Conservation (phyloP, 2,888 invertebrate genomes). For the Tetranychus truncatus region DNA sequence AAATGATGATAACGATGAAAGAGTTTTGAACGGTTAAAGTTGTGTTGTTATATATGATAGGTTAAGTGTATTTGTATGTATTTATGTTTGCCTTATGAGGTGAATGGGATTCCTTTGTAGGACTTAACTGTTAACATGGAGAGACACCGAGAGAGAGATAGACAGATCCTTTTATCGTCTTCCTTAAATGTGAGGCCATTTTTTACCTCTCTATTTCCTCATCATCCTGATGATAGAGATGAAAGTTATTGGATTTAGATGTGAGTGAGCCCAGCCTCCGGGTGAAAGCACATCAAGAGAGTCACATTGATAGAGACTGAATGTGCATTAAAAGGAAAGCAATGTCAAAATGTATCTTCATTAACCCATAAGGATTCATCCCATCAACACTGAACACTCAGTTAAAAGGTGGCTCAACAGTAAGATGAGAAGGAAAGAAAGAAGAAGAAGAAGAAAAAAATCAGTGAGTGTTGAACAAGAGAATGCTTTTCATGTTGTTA, state of each 20-base stretch:
- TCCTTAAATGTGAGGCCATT: background rate
- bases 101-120: constrained; percentile 1
- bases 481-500: background rate
- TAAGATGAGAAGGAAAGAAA: background rate
- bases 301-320: background rate
- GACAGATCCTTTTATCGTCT: background rate
- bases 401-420: background rate
- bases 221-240: background rate
- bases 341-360: background rate
- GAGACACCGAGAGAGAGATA: background rate
- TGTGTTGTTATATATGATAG: background rate
- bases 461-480: background rate
- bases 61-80: background rate
- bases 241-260: background rate
- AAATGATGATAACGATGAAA: background rate
- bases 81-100: background rate
- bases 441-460: background rate
- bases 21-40: background rate
- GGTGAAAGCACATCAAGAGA: background rate
- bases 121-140: background rate
- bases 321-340: background rate
- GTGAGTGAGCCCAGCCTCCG: background rate
- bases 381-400: background rate
- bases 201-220: background rate
- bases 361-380: background rate